Percentiles rank a stretch among this genome's conserved stretches.
phyloP scores from a whole-genome alignment of 2,113 vertebrate species.

The Dicrurus megarhynchus region DNA sequence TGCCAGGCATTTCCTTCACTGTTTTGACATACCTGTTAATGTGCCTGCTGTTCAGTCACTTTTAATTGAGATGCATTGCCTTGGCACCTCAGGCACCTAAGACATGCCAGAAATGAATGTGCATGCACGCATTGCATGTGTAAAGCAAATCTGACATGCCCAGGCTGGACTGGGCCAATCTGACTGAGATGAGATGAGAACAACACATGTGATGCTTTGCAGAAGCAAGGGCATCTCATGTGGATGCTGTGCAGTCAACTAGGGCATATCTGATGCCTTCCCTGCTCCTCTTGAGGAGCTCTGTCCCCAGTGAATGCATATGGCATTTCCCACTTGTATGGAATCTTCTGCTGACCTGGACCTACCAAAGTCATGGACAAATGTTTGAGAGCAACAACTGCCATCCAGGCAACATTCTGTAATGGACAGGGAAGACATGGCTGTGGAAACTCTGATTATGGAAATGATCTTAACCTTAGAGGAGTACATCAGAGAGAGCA shows the following conservation, averaged over 20 bases:
- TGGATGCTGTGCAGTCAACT: background rate
- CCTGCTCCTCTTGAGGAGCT: background rate
- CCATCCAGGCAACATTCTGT: background rate
- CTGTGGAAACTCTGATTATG: background rate
- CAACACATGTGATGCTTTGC: background rate
- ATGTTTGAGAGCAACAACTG: background rate
- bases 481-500: background rate
- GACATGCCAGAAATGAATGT: background rate
- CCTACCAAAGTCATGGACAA: background rate
- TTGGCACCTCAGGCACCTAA: background rate
- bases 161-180: background rate
- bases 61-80: background rate
- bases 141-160: background rate
- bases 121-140: accelerated
- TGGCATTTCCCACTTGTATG: background rate
- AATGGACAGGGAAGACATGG: background rate
- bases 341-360: background rate
- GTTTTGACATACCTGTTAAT: background rate
- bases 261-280: background rate
- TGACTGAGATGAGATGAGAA: background rate
- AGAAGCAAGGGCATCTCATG: background rate
- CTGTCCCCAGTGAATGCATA: accelerated
- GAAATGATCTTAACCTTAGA: background rate
- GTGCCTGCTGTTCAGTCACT: background rate
- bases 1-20: background rate